phyloP scores from a whole-genome alignment of 2,113 vertebrate genomes.

The Carassius carassius region DNA sequence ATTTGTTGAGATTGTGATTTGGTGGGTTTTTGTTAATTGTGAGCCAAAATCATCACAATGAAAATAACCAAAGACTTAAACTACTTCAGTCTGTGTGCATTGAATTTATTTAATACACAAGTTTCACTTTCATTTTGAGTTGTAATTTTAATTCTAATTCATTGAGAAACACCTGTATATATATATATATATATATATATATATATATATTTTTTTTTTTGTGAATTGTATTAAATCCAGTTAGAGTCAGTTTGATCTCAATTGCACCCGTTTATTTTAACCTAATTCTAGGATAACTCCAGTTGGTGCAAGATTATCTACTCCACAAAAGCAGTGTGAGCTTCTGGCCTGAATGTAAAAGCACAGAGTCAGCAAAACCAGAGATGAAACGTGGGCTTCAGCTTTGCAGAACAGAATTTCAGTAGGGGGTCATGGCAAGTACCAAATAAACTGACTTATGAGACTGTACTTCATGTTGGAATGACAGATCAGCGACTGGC shows the following conservation, averaged over 20 bases:
- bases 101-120: too few species aligned
- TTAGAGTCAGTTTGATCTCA: background rate
- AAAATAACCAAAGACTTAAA: too few species aligned
- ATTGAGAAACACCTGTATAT: too few species aligned
- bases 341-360: background rate
- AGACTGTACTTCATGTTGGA: background rate
- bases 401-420: background rate
- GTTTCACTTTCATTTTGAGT: too few species aligned
- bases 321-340: background rate
- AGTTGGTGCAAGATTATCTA: background rate
- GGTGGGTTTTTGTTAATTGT: too few species aligned
- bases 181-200: too few species aligned
- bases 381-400: background rate
- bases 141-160: too few species aligned
- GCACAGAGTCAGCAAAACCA: background rate
- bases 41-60: too few species aligned
- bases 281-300: background rate
- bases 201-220: too few species aligned
- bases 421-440: constrained; percentile 2
- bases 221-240: background rate
- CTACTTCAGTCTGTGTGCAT: too few species aligned
- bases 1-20: too few species aligned
- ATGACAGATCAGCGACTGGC: background rate
- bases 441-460: constrained; percentile 10
- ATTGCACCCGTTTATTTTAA: background rate